phyloP scores from a whole-genome alignment of 2,797 vertebrate species.

The Lacerta bilineata region DNA sequence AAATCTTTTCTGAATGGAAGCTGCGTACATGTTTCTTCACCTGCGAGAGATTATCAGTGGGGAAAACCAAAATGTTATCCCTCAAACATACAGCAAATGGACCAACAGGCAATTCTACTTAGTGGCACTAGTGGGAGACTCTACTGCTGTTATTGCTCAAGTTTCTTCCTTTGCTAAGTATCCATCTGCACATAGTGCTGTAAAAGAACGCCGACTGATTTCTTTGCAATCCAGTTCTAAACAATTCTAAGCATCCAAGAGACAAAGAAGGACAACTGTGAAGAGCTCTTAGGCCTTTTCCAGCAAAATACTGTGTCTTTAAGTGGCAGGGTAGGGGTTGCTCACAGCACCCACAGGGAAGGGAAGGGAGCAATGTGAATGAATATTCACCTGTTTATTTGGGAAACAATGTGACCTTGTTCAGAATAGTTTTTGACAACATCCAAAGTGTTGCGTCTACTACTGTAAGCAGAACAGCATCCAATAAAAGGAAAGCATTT shows the following conservation, averaged over 20 bases:
- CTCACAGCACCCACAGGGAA: neutral
- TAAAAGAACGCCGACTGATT: neutral
- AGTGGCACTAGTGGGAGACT: conserved; percentile 42
- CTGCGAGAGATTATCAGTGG: conserved; percentile 72
- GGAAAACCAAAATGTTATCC: neutral
- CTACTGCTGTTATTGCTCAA: neutral
- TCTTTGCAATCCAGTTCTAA: neutral
- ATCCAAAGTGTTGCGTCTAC: conserved; percentile 2
- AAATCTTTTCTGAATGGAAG: conserved; percentile 98
- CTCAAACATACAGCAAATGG: neutral
- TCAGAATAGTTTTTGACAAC: conserved; percentile 24
- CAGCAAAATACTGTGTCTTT: neutral
- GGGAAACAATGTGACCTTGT: conserved; percentile 13
- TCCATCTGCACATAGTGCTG: neutral
- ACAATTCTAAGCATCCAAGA: neutral
- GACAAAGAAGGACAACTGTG: neutral
- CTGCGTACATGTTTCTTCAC: conserved; percentile 98
- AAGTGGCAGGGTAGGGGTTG: neutral
- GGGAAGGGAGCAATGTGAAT: neutral
- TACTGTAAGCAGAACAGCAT: conserved; percentile 15
- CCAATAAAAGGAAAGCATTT: neutral
- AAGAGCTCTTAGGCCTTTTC: neutral
- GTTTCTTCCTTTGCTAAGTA: neutral
- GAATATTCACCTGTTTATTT: neutral
- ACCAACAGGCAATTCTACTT: neutral